These are phyloP conservation scores for Drosophila subpulchrella DNA, from an alignment of 1,140 invertebrate species.

Conservation along the genomic window DNA sequence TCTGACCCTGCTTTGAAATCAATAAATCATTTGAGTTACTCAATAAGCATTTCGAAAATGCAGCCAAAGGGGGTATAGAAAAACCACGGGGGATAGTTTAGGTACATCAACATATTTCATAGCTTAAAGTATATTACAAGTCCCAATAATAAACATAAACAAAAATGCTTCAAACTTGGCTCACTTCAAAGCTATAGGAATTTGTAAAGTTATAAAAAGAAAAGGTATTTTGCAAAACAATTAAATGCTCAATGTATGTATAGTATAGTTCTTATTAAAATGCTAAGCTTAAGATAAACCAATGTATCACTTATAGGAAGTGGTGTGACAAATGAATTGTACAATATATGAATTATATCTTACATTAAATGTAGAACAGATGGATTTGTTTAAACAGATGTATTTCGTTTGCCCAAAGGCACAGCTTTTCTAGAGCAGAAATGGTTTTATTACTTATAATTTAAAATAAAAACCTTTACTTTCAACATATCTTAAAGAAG, in stretches of 20 bases:
- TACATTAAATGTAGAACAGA: background rate
- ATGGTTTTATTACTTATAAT: background rate
- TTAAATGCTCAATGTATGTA: constrained; percentile 75
- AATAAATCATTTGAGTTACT: constrained; percentile 60
- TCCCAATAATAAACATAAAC: constrained; percentile 20
- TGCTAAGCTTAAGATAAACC: constrained; percentile 29
- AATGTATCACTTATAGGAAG: background rate
- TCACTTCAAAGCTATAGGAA: constrained; percentile 38
- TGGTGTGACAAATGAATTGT: constrained; percentile 16
- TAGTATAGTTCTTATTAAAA: constrained; percentile 58
- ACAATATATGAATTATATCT: constrained; percentile 9
- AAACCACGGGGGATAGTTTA: constrained; percentile 47
- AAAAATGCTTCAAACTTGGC: constrained; percentile 49
- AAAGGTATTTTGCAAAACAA: constrained; percentile 47
- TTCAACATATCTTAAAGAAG: background rate
- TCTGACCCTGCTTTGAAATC: constrained; percentile 64
- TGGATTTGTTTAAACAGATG: background rate
- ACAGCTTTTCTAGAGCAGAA: background rate
- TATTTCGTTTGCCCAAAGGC: background rate
- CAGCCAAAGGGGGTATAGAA: constrained; percentile 72
- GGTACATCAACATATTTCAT: constrained; percentile 56
- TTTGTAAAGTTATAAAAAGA: constrained; percentile 46
- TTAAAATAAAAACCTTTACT: background rate
- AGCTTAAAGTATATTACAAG: constrained; percentile 57
- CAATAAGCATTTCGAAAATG: constrained; percentile 74